Conservation (phyloP, 2,888 invertebrate genomes). For the Sclerodermus sp. region DNA sequence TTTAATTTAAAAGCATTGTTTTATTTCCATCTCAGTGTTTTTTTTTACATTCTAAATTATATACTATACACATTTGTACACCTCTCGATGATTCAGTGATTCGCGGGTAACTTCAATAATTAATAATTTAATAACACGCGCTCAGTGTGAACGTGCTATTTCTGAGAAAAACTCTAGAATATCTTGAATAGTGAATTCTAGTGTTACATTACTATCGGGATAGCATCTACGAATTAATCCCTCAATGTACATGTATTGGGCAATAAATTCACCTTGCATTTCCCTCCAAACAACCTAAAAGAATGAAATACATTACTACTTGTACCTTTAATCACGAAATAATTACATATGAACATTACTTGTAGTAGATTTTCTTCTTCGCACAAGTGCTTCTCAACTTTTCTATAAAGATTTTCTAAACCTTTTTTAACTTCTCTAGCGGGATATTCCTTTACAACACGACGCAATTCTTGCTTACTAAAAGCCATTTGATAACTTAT, state of each 20-base stretch:
- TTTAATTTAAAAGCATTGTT: too few species aligned
- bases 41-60: not conserved
- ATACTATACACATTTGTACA: conserved; percentile 2
- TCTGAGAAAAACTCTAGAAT: conserved; percentile 97
- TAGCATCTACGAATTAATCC: conserved; percentile 93
- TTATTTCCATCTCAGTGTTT: too few species aligned
- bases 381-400: conserved; percentile 96
- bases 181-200: conserved; percentile 95
- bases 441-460: conserved; percentile 93
- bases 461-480: conserved; percentile 93
- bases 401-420: conserved; percentile 88
- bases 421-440: conserved; percentile 90
- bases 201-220: conserved; percentile 88
- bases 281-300: conserved; percentile 95
- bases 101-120: not conserved
- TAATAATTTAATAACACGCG: not conserved
- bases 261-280: conserved; percentile 99
- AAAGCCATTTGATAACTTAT: conserved; percentile 97
- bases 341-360: conserved; percentile 38
- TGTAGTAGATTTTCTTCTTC: conserved; percentile 91
- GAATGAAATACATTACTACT: conserved; percentile 18
- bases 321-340: not conserved
- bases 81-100: not conserved
- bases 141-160: conserved; percentile 91
- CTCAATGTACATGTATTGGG: conserved; percentile 92